These are phyloP conservation scores for Hyperoplus immaculatus DNA, from an alignment of 2,797 vertebrate species.

Conservation along the genomic window DNA sequence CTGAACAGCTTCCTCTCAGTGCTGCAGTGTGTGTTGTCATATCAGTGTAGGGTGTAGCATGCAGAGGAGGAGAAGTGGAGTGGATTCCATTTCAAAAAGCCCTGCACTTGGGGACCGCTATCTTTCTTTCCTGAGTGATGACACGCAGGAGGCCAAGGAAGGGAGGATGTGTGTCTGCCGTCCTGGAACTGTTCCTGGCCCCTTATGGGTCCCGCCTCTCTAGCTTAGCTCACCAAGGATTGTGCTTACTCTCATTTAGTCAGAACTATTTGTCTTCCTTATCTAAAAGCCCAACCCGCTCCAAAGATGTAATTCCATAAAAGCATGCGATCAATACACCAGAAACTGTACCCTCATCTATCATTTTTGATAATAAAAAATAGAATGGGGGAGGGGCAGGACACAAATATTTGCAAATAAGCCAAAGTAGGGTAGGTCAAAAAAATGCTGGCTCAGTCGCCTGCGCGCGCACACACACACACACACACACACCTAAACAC, in stretches of 20 bases:
- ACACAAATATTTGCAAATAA: slow-evolving; percentile 57
- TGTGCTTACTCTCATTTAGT: slow-evolving; percentile 84
- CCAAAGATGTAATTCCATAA: slow-evolving; percentile 90
- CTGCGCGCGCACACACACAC: slow-evolving; percentile 11
- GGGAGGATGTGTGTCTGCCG: slow-evolving; percentile 71
- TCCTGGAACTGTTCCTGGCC: slow-evolving; percentile 66
- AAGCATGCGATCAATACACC: slow-evolving; percentile 88
- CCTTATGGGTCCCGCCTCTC: slow-evolving; percentile 69
- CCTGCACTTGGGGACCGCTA: slow-evolving; percentile 54
- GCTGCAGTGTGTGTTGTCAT: slow-evolving; percentile 53
- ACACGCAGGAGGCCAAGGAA: slow-evolving; percentile 52
- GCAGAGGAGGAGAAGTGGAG: slow-evolving; percentile 42
- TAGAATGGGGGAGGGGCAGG: slow-evolving; percentile 59
- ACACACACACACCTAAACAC: slow-evolving; percentile 33
- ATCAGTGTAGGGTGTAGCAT: slow-evolving; percentile 35
- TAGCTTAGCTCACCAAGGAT: slow-evolving; percentile 71
- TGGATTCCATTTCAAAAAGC: slow-evolving; percentile 71
- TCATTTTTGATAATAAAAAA: slow-evolving; percentile 80
- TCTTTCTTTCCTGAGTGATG: slow-evolving; percentile 64
- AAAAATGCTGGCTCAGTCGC: slow-evolving; percentile 39
- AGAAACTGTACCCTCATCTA: slow-evolving; percentile 84
- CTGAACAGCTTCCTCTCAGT: slow-evolving; percentile 63
- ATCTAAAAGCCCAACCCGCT: slow-evolving; percentile 76
- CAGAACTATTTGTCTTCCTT: slow-evolving; percentile 85
- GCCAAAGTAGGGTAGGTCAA: slow-evolving; percentile 34